These are phyloP conservation scores for Temnothorax longispinosus DNA, from an alignment of 1,140 invertebrate genomes.

Conservation along the genomic window DNA sequence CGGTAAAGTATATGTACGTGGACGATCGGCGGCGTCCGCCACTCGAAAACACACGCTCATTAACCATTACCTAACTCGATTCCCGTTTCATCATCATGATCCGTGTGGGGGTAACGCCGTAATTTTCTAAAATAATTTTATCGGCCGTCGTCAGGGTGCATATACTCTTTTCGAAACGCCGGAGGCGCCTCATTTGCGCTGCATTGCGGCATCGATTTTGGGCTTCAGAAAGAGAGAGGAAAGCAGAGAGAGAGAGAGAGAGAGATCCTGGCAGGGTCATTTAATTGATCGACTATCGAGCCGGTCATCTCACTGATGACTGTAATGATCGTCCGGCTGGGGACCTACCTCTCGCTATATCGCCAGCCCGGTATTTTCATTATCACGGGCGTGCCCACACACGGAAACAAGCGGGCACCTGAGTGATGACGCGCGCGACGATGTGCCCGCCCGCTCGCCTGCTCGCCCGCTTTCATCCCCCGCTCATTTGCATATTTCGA, in stretches of 20 bases:
- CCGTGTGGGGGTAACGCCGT: slow-evolving; percentile 33
- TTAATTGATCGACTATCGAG: slow-evolving; percentile 79
- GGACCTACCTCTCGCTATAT: slow-evolving; percentile 60
- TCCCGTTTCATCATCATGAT: slow-evolving; percentile 45
- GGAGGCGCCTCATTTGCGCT: slow-evolving; percentile 21
- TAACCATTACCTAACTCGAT: slow-evolving; percentile 58
- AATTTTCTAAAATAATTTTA: slow-evolving; percentile 65
- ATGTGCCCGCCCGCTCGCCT: neutral
- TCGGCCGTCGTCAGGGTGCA: slow-evolving; percentile 21
- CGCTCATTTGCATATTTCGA: slow-evolving; percentile 80
- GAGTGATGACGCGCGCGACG: slow-evolving; percentile 73
- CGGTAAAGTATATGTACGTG: slow-evolving; percentile 33
- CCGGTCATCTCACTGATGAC: slow-evolving; percentile 78
- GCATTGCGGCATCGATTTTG: slow-evolving; percentile 68
- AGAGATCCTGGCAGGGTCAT: slow-evolving; percentile 62
- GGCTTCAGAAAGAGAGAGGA: slow-evolving; percentile 3
- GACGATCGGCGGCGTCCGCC: neutral
- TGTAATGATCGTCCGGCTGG: slow-evolving; percentile 70
- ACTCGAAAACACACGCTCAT: slow-evolving; percentile 48
- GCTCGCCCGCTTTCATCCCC: slow-evolving; percentile 65
- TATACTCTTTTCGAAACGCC: slow-evolving; percentile 42
- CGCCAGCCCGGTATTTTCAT: slow-evolving; percentile 81
- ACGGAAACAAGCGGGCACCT: slow-evolving; percentile 61
- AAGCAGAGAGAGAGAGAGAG: neutral
- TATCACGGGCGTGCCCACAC: slow-evolving; percentile 69